These are phyloP conservation scores for Cryptus armator DNA, from an alignment of 2,888 invertebrate species.

Conservation along the genomic window DNA sequence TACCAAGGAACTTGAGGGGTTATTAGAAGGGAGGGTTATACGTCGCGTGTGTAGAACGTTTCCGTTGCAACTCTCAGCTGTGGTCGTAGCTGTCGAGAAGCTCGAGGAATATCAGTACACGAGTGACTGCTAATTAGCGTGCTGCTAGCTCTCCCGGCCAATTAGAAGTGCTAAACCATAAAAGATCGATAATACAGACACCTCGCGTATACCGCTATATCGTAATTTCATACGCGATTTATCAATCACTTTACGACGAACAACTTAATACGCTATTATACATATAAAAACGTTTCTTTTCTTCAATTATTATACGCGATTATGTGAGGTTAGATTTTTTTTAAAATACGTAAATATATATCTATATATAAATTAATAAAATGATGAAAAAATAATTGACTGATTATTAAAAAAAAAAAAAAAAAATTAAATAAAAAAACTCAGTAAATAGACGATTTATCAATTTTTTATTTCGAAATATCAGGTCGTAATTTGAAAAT, in stretches of 20 bases:
- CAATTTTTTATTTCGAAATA: neutral
- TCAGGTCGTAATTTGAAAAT: neutral
- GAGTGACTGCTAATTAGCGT: constrained; percentile 34
- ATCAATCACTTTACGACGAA: neutral
- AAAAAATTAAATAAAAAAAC: neutral
- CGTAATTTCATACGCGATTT: neutral
- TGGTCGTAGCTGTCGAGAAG: constrained; percentile 23
- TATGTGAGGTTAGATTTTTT: neutral
- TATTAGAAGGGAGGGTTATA: constrained; percentile 21
- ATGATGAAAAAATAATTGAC: neutral
- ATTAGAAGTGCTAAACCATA: constrained; percentile 23
- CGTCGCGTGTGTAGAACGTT: constrained; percentile 32
- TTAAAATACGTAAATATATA: neutral
- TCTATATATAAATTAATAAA: neutral
- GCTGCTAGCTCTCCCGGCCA: constrained; percentile 22
- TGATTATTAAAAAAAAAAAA: no score
- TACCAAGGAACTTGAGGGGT: constrained; percentile 10
- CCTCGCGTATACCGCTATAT: neutral
- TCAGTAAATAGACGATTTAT: neutral
- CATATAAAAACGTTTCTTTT: neutral
- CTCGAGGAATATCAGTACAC: constrained; percentile 35
- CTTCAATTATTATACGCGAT: neutral
- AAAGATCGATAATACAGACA: constrained; percentile 23
- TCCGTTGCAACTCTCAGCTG: constrained; percentile 15
- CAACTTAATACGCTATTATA: neutral